Evolutionary conservation across 2,797 vertebrate species (phyloP).

Genomic region (Linurgus olivaceus): DNA sequence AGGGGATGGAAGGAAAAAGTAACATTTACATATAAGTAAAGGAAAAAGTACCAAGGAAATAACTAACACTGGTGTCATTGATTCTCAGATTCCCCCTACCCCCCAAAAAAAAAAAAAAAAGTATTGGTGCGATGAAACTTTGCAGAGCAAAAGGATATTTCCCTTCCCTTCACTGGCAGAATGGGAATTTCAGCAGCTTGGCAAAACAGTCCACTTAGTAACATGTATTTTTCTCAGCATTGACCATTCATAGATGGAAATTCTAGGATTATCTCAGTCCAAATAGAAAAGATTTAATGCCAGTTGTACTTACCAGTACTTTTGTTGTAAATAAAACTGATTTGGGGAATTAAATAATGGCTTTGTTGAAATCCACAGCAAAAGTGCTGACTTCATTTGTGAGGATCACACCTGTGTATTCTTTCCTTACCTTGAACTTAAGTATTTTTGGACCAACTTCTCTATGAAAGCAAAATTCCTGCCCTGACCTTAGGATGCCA

Average conservation of each 20-base stretch:
- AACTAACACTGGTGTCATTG: neutral
- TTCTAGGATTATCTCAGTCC: neutral
- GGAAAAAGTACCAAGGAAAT: slow-evolving; percentile 43
- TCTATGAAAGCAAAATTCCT: neutral
- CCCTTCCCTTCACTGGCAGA: neutral
- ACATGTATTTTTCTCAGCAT: neutral
- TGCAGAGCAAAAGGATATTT: neutral
- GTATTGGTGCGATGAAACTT: neutral
- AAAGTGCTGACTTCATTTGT: neutral
- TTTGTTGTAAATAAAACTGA: neutral
- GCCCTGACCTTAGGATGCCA: neutral
- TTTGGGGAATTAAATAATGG: neutral
- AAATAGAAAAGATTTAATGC: neutral
- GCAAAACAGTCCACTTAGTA: neutral
- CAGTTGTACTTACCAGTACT: neutral
- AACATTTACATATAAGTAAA: neutral
- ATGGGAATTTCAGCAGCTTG: neutral
- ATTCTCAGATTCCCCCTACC: neutral
- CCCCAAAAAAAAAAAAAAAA: neutral
- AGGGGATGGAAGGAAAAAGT: neutral
- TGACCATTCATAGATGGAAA: neutral
- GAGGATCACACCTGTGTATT: neutral
- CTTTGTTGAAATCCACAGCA: neutral
- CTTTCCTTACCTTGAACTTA: neutral
- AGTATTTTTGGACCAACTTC: neutral